phyloP scores from a whole-genome alignment of 1,140 invertebrate genomes.

The Meloidogyne hapla region DNA sequence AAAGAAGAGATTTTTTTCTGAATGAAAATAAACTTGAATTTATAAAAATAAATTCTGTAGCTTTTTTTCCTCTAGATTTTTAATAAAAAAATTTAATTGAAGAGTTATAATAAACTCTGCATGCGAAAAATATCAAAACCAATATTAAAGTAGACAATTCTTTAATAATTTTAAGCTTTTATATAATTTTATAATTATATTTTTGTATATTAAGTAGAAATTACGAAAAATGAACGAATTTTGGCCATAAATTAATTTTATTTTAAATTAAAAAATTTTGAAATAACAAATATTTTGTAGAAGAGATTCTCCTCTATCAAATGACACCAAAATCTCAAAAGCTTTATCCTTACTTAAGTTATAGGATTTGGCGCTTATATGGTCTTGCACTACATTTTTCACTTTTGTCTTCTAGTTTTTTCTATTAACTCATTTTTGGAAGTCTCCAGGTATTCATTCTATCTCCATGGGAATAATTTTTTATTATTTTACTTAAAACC shows the following conservation, averaged over 20 bases:
- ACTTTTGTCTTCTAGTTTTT: neutral
- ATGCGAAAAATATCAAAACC: no score
- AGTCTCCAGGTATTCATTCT: neutral
- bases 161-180: no score
- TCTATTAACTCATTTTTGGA: slow-evolving; percentile 1
- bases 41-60: no score
- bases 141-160: no score
- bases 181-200: no score
- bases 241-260: neutral
- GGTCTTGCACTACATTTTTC: neutral
- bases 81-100: no score
- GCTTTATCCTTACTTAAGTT: neutral
- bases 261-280: neutral
- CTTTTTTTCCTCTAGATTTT: no score
- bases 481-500: neutral
- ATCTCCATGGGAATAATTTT: slow-evolving; percentile 5
- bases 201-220: no score
- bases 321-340: neutral
- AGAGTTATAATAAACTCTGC: no score
- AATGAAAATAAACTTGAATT: no score
- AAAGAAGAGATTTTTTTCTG: no score
- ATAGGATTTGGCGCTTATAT: neutral
- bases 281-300: neutral
- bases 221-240: neutral
- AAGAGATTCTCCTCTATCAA: neutral